Conservation (phyloP, 2,888 invertebrate species). For the Choristoneura rosaceana region DNA sequence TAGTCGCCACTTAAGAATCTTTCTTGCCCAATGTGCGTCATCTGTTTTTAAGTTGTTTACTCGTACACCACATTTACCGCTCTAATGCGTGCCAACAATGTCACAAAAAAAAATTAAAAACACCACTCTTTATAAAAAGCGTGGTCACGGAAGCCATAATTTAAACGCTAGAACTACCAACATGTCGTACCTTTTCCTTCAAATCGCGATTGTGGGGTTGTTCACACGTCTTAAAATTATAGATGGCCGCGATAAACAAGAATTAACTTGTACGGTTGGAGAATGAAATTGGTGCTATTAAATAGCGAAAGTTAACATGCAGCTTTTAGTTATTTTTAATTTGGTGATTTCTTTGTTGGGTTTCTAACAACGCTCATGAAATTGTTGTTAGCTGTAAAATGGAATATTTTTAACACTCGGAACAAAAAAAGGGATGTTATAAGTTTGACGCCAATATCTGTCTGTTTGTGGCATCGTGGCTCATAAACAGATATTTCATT, state of each 20-base stretch:
- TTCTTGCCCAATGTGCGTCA: no score
- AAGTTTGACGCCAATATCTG: no score
- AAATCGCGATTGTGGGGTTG: slow-evolving; percentile 49
- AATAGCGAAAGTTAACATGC: slow-evolving; percentile 45
- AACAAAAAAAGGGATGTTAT: no score
- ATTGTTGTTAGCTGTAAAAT: neutral
- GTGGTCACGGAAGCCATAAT: slow-evolving; percentile 38
- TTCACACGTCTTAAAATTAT: slow-evolving; percentile 65
- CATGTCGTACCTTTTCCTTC: slow-evolving; percentile 44
- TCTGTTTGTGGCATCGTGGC: no score
- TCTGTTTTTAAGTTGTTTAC: no score
- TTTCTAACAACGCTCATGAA: neutral
- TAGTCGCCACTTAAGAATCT: no score
- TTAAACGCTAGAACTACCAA: slow-evolving; percentile 28
- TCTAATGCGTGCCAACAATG: slow-evolving; percentile 14
- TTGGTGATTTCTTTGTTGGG: neutral
- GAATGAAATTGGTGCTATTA: slow-evolving; percentile 51
- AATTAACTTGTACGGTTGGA: slow-evolving; percentile 47
- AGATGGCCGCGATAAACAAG: slow-evolving; percentile 57
- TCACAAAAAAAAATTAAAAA: slow-evolving; percentile 26
- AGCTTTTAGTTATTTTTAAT: slow-evolving; percentile 24
- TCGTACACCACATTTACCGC: neutral
- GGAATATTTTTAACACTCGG: no score
- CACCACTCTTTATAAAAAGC: slow-evolving; percentile 17
- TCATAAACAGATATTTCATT: no score